Base-by-base conservation (phyloP, 2,113 vertebrate species). In the Aspiorhynchus laticeps region DNA sequence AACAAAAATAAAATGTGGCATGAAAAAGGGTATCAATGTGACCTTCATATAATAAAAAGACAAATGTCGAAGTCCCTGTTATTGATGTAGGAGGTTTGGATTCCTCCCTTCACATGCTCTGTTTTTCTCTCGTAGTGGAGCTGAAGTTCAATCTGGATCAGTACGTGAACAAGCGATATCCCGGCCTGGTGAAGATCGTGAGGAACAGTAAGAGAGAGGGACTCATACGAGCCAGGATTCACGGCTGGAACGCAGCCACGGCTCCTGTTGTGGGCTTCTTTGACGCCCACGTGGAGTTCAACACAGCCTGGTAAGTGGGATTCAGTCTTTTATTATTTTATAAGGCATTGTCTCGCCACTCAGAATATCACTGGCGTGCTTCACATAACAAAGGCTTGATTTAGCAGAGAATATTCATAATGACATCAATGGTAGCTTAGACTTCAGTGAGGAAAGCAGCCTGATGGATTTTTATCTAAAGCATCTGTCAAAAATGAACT, bases 241-340 rank as follows among this genome's bases (percentile, higher is more conserved):
- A 98, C 48, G 98, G 98, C 89, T 99, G 98, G 98, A 98, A 97
- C 84, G 98, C 93, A 0, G 97, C 98, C 77, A 98, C 96, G 0
- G 97, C 97, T 7, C 96, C 97, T 0, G 91, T 98, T 0, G 98
- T 99, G 0, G 98, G 98, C 1, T 99, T 99, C 95, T 99, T 99
- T 0, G 98, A 99, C 5, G 98, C 98, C 69, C 98, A 99, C 0
- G 98, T 99, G 2, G 98, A 99, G 91, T 99, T 99, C 95, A 98
- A 99, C 94, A 93, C 91, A 0, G 98, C 96, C 93, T 99, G 98
- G 98, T 99, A 90, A 97, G 97, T 84, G 87, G 84, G 83, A 89
- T 87, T 90, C 88, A 77, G 14, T 31, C 26, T 17, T 17, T 65
- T 38, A 36, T 12, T 28, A 81, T 51, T 81, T 81, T 14, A 81